A percentile compares a stretch with the other conserved stretches of the same genome.
Conservation (phyloP, 2,797 vertebrate species). For the Intellagama lesueurii region DNA sequence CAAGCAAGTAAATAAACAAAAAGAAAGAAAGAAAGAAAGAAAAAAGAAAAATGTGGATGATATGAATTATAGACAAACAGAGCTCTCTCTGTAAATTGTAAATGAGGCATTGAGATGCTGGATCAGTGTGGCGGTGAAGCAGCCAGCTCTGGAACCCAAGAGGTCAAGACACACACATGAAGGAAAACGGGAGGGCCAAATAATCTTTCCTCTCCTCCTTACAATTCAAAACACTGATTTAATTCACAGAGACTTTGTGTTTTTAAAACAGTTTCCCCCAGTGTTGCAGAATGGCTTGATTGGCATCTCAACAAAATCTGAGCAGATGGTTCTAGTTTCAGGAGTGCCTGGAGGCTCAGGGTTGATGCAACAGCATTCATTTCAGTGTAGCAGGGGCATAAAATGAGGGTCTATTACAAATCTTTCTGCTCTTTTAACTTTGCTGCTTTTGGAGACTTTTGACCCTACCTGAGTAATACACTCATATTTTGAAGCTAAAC, state of each 20-base stretch:
- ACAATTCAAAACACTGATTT: slow-evolving; percentile 21
- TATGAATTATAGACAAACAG: slow-evolving; percentile 17
- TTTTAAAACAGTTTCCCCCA: slow-evolving; percentile 46
- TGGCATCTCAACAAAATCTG: slow-evolving; percentile 46
- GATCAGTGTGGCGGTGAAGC: not conserved
- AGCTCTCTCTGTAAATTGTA: slow-evolving; percentile 17
- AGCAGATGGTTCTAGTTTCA: slow-evolving; percentile 62
- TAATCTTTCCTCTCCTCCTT: slow-evolving; percentile 6
- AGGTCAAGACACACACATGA: slow-evolving; percentile 9
- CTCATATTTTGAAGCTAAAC: not conserved
- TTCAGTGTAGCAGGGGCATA: slow-evolving; percentile 38
- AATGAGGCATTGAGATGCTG: slow-evolving; percentile 28
- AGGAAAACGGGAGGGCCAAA: not conserved
- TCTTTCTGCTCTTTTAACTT: slow-evolving; percentile 46
- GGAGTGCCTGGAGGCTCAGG: slow-evolving; percentile 44
- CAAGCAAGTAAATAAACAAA: slow-evolving; percentile 7
- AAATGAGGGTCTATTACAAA: slow-evolving; percentile 27
- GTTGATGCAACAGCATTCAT: slow-evolving; percentile 42
- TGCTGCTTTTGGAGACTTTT: slow-evolving; percentile 1
- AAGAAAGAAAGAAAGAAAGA: not conserved
- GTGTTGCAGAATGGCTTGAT: slow-evolving; percentile 32
- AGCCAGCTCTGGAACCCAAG: slow-evolving; percentile 7
- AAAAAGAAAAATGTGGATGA: slow-evolving; percentile 20
- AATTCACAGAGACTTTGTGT: slow-evolving; percentile 36
- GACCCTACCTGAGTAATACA: not conserved